Evolutionary conservation across 2,797 vertebrate species (phyloP).

Genomic region (Macropodus opercularis): DNA sequence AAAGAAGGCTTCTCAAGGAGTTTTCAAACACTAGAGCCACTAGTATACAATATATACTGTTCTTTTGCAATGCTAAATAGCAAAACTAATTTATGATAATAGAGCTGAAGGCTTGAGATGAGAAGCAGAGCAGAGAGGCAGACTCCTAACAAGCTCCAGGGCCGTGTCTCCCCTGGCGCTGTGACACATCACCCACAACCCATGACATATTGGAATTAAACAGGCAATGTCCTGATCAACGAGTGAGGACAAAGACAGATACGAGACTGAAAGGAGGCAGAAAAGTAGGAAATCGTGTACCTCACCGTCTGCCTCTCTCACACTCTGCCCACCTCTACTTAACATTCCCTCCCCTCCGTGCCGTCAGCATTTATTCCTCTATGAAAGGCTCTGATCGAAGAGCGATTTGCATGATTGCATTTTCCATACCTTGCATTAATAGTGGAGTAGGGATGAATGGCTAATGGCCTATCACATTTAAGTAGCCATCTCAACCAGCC

Average conservation of each 20-base stretch:
- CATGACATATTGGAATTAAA: slow-evolving; percentile 48
- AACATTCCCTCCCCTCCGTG: slow-evolving; percentile 40
- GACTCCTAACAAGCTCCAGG: slow-evolving; percentile 23
- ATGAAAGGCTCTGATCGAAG: slow-evolving; percentile 75
- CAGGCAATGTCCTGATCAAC: slow-evolving; percentile 27
- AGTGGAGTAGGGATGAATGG: slow-evolving; percentile 69
- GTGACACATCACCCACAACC: slow-evolving; percentile 26
- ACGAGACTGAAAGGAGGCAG: slow-evolving; percentile 29
- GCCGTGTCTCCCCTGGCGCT: slow-evolving; percentile 17
- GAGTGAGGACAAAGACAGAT: slow-evolving; percentile 42
- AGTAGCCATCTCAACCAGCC: slow-evolving; percentile 73
- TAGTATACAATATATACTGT: background rate
- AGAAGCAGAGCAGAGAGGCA: slow-evolving; percentile 15
- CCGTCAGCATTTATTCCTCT: slow-evolving; percentile 74
- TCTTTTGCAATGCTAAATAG: slow-evolving; percentile 34
- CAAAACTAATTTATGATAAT: slow-evolving; percentile 33
- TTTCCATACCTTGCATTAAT: slow-evolving; percentile 77
- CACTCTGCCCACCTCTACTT: slow-evolving; percentile 40
- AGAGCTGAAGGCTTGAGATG: slow-evolving; percentile 25
- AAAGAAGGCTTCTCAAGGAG: slow-evolving; percentile 3
- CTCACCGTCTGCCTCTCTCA: slow-evolving; percentile 1
- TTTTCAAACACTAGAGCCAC: slow-evolving; percentile 4
- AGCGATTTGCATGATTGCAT: slow-evolving; percentile 79
- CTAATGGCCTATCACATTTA: slow-evolving; percentile 78
- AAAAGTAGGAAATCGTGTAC: slow-evolving; percentile 9